phyloP scores from a whole-genome alignment of 2,888 invertebrate genomes.

The Carcina quercana region DNA sequence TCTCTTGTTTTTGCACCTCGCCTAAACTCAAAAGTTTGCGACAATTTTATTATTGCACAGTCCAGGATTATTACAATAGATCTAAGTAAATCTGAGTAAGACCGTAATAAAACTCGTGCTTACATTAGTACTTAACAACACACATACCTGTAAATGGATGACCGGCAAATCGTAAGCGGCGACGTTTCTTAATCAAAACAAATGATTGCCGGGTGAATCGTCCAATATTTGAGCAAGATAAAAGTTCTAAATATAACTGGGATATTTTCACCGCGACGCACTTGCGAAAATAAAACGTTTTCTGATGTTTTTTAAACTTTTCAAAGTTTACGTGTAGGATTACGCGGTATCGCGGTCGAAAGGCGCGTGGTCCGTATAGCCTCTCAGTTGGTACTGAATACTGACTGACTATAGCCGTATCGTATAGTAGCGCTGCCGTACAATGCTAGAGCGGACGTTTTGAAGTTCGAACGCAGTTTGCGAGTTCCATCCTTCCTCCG shows the following conservation, averaged over 20 bases:
- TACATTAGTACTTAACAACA: constrained; percentile 22
- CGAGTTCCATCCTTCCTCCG: too few relatives aligned
- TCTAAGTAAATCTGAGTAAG: too few relatives aligned
- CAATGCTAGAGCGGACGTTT: constrained; percentile 5
- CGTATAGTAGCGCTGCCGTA: too few relatives aligned
- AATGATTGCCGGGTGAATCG: constrained; percentile 41
- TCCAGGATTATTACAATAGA: neutral
- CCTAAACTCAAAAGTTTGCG: constrained; percentile 20
- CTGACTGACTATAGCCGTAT: too few relatives aligned
- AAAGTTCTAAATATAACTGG: constrained; percentile 17
- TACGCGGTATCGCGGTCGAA: constrained; percentile 42
- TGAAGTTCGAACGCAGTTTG: constrained; percentile 30
- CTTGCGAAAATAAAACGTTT: constrained; percentile 19
- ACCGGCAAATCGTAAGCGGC: constrained; percentile 38
- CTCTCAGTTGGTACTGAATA: constrained; percentile 55
- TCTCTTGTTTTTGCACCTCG: constrained; percentile 26
- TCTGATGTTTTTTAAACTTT: constrained; percentile 38
- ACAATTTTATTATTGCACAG: constrained; percentile 8
- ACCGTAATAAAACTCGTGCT: neutral
- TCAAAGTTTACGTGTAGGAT: constrained; percentile 50
- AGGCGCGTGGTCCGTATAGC: constrained; percentile 54
- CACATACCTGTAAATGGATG: constrained; percentile 54
- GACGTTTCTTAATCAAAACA: constrained; percentile 55
- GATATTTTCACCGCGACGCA: constrained; percentile 24
- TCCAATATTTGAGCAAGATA: constrained; percentile 25